Evolutionary conservation across 1,140 invertebrate species (phyloP).

Genomic region (Sarcophaga bullata): DNA sequence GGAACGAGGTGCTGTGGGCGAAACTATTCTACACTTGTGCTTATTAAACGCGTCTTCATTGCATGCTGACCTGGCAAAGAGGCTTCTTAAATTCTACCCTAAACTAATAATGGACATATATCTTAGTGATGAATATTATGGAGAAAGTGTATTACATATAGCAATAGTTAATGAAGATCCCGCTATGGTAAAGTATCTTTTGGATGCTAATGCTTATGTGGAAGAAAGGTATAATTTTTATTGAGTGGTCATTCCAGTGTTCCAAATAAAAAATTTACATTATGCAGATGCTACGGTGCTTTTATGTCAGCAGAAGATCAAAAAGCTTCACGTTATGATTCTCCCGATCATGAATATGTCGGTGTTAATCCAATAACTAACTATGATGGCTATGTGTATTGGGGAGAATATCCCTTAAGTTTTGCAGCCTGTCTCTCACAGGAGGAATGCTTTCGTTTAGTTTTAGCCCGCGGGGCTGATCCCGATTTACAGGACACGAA

Average conservation of each 20-base stretch:
- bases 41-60: conserved; percentile 89
- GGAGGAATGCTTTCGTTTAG: conserved; percentile 95
- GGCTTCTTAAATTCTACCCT: conserved; percentile 90
- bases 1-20: conserved; percentile 93
- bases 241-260: neutral
- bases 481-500: conserved; percentile 96
- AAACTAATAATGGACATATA: conserved; percentile 97
- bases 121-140: conserved; percentile 95
- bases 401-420: conserved; percentile 96
- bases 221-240: conserved; percentile 74
- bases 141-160: conserved; percentile 93
- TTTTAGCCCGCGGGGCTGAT: conserved; percentile 93
- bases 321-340: conserved; percentile 88
- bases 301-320: conserved; percentile 99
- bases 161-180: conserved; percentile 99
- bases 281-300: conserved; percentile 80
- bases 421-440: conserved; percentile 97
- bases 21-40: conserved; percentile 94
- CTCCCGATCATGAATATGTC: conserved; percentile 91
- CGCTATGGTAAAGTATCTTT: conserved; percentile 93
- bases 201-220: conserved; percentile 91
- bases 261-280: neutral
- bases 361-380: conserved; percentile 87
- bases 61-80: conserved; percentile 92
- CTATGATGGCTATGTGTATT: conserved; percentile 97